Percentiles rank a stretch among this genome's conserved stretches.
Evolutionary conservation across 1,140 invertebrate genomes (phyloP).

Genomic region (Drosophila pallidifrons): DNA sequence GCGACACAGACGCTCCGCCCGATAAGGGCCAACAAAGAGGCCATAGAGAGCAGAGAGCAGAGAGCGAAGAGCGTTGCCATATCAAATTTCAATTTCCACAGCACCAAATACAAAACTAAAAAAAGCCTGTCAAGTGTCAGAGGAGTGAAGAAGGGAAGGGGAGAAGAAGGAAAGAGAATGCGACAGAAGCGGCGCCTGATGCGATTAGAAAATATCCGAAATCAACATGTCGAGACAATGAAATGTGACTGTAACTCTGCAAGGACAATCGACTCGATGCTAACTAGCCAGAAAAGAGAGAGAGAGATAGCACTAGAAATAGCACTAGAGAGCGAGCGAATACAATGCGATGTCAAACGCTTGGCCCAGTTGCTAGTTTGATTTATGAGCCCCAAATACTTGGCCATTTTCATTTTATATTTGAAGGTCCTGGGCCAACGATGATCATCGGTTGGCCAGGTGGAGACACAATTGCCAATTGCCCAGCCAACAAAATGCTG

Average conservation of each 20-base stretch:
- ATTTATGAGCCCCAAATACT: slow-evolving; percentile 71
- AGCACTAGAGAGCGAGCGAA: background rate
- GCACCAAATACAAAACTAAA: background rate
- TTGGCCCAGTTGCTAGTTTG: slow-evolving; percentile 68
- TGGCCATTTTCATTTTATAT: slow-evolving; percentile 64
- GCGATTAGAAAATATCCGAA: slow-evolving; percentile 55
- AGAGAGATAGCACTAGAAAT: background rate
- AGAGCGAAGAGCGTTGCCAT: slow-evolving; percentile 52
- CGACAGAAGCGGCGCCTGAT: slow-evolving; percentile 11
- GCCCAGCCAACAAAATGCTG: background rate
- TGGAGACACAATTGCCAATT: background rate
- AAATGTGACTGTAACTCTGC: slow-evolving; percentile 41
- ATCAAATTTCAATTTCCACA: slow-evolving; percentile 75
- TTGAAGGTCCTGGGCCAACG: slow-evolving; percentile 22
- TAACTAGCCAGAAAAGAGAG: slow-evolving; percentile 9
- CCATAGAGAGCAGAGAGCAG: too few species aligned
- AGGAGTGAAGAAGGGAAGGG: background rate
- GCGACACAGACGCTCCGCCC: slow-evolving; percentile 32
- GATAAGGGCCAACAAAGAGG: slow-evolving; percentile 31
- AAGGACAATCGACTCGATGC: slow-evolving; percentile 7
- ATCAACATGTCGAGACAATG: slow-evolving; percentile 57
- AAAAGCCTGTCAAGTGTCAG: slow-evolving; percentile 61
- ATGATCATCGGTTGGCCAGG: slow-evolving; percentile 19
- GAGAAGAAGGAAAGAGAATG: background rate
- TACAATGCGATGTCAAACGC: slow-evolving; percentile 46